Conservation (phyloP, 2,888 invertebrate species). For the Camponotus fellah region DNA sequence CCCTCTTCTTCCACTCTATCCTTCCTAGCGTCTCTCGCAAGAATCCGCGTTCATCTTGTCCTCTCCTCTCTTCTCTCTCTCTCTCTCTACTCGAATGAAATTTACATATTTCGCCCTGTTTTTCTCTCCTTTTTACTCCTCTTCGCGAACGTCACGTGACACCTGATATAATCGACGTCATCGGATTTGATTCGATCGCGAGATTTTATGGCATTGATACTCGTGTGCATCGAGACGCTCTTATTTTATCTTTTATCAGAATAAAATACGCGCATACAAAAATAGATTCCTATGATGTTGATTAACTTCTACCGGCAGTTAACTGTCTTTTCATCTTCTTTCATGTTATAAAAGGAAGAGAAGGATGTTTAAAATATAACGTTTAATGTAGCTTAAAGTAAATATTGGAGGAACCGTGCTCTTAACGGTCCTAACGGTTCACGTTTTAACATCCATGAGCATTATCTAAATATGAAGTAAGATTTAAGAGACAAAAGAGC, state of each 20-base stretch:
- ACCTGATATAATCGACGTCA: conserved; percentile 58
- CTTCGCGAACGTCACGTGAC: conserved; percentile 52
- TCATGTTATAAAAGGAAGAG: neutral
- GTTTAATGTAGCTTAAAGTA: neutral
- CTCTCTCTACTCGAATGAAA: conserved; percentile 4
- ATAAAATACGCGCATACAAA: neutral
- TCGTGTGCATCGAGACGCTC: neutral
- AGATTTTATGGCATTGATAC: conserved; percentile 7
- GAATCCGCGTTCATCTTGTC: conserved; percentile 28
- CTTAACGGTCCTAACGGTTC: neutral
- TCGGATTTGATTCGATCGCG: conserved; percentile 54
- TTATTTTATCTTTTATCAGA: neutral
- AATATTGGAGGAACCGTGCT: neutral
- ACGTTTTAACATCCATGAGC: neutral
- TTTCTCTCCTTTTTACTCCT: neutral
- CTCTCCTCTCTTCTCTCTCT: neutral
- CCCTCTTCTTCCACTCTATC: conserved; percentile 19
- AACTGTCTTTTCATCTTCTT: neutral
- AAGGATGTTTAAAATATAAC: neutral
- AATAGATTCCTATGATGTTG: neutral
- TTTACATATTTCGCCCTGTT: conserved; percentile 41
- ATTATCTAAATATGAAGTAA: conserved; percentile 10
- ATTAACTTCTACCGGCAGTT: neutral
- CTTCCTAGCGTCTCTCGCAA: conserved; percentile 11
- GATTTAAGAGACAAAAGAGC: neutral